Evolutionary conservation across 1,140 invertebrate species (phyloP).

Genomic region (Anoplolepis gracilipes): DNA sequence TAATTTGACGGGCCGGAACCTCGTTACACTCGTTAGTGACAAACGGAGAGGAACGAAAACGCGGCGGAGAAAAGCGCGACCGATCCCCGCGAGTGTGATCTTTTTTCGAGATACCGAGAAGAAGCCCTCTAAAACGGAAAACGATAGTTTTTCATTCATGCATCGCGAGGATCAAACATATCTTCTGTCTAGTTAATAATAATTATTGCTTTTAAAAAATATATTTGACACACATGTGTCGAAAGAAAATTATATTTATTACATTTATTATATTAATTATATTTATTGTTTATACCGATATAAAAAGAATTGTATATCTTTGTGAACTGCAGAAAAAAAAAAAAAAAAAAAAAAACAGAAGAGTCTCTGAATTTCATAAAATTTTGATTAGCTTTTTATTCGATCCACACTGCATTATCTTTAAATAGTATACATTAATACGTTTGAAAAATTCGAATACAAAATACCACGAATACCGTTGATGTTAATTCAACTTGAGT

Average conservation of each 20-base stretch:
- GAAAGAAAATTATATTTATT: slow-evolving; percentile 9
- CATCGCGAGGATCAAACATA: neutral
- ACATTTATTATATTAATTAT: neutral
- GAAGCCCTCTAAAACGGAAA: neutral
- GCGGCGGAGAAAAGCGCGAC: slow-evolving; percentile 35
- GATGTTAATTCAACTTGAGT: neutral
- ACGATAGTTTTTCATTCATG: neutral
- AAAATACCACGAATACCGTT: neutral
- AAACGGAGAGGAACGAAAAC: slow-evolving; percentile 57
- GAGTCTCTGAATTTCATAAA: neutral
- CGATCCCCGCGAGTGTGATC: neutral
- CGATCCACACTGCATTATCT: neutral
- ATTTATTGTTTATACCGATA: neutral
- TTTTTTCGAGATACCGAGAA: slow-evolving; percentile 22
- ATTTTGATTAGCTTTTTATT: neutral
- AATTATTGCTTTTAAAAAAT: neutral
- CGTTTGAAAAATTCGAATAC: neutral
- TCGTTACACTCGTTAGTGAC: slow-evolving; percentile 70
- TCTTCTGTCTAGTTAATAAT: neutral
- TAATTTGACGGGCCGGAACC: slow-evolving; percentile 70
- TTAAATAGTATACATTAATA: neutral
- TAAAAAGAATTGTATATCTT: neutral
- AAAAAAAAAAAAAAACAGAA: too few relatives aligned
- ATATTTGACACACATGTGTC: too few relatives aligned
- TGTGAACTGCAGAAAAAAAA: neutral